These are phyloP conservation scores for Haliclystus octoradiatus DNA, from an alignment of 30 jellyfish, hydroid and myxozoan genomes.

Conservation along the genomic window DNA sequence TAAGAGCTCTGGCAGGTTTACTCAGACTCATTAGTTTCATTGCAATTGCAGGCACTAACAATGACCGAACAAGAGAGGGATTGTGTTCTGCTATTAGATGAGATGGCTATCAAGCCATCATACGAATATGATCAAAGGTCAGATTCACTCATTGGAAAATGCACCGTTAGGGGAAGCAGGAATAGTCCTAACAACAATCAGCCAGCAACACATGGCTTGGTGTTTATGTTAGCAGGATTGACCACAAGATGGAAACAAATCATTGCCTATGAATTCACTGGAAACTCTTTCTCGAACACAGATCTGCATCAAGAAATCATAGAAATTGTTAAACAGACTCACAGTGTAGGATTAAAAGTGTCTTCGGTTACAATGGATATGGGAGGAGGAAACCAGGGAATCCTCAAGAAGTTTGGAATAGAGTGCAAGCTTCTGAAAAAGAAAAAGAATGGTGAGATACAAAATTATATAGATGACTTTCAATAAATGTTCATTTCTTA, in stretches of 20 bases:
- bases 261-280: not conserved
- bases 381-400: not conserved
- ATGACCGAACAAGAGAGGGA: not conserved
- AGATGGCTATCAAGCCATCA: not conserved
- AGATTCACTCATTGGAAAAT: not conserved
- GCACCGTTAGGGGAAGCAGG: not conserved
- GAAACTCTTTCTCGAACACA: not conserved
- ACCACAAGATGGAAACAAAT: not conserved
- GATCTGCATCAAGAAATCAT: not conserved
- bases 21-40: no score
- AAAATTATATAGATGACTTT: no score
- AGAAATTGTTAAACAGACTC: not conserved
- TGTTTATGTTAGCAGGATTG: not conserved
- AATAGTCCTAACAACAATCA: not conserved
- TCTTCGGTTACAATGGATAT: not conserved
- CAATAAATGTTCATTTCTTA: no score
- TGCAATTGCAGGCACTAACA: not conserved
- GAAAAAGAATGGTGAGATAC: no score
- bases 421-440: not conserved
- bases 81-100: not conserved
- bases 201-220: not conserved
- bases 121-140: not conserved
- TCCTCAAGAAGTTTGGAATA: not conserved
- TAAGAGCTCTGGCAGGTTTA: no score
- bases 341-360: not conserved